Base-by-base conservation (phyloP, 2,888 invertebrate genomes). In the Eretmocerus hayati region DNA sequence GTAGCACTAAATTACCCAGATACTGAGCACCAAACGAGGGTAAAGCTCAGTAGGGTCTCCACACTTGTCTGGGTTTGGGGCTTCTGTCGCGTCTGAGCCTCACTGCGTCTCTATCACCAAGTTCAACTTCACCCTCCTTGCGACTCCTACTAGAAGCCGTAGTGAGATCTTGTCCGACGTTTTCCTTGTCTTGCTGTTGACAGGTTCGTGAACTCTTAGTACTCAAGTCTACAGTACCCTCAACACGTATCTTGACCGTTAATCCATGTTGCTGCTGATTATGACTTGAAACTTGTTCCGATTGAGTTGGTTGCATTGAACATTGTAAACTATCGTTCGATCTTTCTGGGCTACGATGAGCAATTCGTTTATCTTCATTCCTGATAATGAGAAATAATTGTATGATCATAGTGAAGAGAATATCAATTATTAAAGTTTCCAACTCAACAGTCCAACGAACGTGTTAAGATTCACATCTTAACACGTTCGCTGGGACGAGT, bases 21-120 rank as follows among this genome's bases (percentile, higher is more conserved):
- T n/a, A n/a, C n/a, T n/a, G n/a, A n/a, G n/a, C n/a, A 26, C 26
- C 26, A 26, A 26, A 26, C 26, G 26, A 26, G 11, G 26, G 6
- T 26, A 26, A 11, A 19, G 20, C 22, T 61, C 62, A 71, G 56
- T 71, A 71, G 9, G 71, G 71, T 59, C 71, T 62, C 71, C 71
- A 71, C 46, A 71, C 71, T 38, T 70, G 70, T 55, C 69, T 64
- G 5, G 71, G 71, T 38, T 68, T 70, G 1, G 71, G 71, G 52
- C 66, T 71, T 46, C 63, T 60, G 16, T 69, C 69, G 46, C 66
- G 62, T 23, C 67, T 58, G 0, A 64, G 58, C 42, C 66, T 63
- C 5, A 64, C 59, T 1, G 59, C 50, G 3, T 67, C 69, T 35
- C 63, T 59, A 18, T 63, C 63, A 4, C 55, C 56, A 4, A 56